These are phyloP conservation scores for Rhinoraja longicauda DNA, from an alignment of 2,797 vertebrate species.

Conservation along the genomic window DNA sequence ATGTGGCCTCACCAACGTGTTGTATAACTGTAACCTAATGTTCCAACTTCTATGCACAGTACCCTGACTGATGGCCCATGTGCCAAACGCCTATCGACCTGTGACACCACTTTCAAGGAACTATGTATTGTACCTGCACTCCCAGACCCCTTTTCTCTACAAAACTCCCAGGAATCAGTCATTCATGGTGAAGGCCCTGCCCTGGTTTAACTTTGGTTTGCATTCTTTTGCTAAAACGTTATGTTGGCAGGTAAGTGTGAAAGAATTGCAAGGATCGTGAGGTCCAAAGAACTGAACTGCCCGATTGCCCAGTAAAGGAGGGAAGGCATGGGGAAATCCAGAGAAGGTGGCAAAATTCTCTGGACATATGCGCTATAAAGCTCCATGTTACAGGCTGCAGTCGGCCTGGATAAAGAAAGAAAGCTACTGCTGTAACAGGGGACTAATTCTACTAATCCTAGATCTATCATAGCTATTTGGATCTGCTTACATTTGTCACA, in stretches of 20 bases:
- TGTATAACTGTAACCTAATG: too few relatives aligned
- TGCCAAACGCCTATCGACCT: too few relatives aligned
- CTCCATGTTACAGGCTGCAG: neutral
- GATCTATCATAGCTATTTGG: constrained; percentile 63
- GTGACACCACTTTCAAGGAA: too few relatives aligned
- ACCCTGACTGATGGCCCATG: too few relatives aligned
- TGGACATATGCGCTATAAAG: constrained; percentile 31
- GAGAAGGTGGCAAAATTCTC: neutral
- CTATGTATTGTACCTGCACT: too few relatives aligned
- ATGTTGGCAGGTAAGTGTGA: neutral
- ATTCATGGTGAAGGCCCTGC: too few relatives aligned
- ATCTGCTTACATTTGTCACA: constrained; percentile 72
- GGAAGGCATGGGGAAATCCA: constrained; percentile 45
- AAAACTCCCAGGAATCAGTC: too few relatives aligned
- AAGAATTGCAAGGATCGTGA: neutral
- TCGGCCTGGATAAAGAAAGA: constrained; percentile 34
- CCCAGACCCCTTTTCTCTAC: too few relatives aligned
- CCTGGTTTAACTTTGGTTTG: neutral
- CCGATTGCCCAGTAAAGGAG: constrained; percentile 22
- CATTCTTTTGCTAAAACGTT: neutral
- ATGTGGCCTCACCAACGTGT: too few relatives aligned
- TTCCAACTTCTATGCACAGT: too few relatives aligned
- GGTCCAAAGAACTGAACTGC: neutral
- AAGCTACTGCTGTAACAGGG: constrained; percentile 40
- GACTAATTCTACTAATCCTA: constrained; percentile 52